These are phyloP conservation scores for Pontoporia blainvillei DNA, from an alignment of 2,113 vertebrate genomes.

Conservation along the genomic window DNA sequence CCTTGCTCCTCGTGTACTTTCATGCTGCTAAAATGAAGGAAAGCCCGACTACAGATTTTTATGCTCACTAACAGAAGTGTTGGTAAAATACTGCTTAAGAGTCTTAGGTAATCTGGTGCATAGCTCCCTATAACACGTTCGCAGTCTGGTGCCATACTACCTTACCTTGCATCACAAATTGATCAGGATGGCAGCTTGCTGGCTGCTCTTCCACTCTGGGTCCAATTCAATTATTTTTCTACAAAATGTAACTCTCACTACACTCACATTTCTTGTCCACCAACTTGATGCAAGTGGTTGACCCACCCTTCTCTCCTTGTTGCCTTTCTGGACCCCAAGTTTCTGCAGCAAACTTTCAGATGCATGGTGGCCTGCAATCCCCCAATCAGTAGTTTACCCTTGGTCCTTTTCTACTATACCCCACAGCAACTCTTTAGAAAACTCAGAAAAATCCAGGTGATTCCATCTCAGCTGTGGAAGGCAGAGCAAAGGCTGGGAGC, in stretches of 20 bases:
- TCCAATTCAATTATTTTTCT: neutral
- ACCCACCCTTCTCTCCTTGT: neutral
- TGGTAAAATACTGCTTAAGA: neutral
- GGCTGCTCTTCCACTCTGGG: neutral
- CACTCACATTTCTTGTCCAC: neutral
- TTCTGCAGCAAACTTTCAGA: neutral
- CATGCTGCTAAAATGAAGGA: neutral
- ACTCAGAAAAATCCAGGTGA: neutral
- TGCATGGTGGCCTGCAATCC: neutral
- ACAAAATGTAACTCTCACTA: neutral
- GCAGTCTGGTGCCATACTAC: neutral
- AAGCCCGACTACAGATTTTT: neutral
- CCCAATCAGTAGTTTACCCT: neutral
- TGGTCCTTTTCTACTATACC: neutral
- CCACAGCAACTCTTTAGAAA: neutral
- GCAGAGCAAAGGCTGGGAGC: neutral
- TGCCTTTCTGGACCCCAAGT: neutral
- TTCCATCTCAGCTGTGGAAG: neutral
- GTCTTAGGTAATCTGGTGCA: neutral
- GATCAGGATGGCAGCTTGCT: neutral
- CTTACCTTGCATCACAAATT: neutral
- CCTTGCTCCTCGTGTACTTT: neutral
- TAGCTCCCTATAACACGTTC: neutral
- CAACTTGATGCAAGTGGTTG: too few relatives aligned
- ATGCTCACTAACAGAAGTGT: neutral